Conservation (phyloP, 2,888 invertebrate genomes). For the Pandemis heparana region DNA sequence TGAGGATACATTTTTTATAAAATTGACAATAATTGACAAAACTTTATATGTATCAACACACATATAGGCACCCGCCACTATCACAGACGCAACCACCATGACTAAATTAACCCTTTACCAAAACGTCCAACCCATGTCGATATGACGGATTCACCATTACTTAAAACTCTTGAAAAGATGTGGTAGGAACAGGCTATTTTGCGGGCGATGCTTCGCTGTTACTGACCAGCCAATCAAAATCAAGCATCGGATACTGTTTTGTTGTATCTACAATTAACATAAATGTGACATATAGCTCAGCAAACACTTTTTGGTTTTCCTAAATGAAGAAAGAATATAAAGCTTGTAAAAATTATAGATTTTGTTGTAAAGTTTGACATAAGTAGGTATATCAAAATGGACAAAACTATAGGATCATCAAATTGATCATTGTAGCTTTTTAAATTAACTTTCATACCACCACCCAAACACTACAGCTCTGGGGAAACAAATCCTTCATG, state of each 20-base stretch:
- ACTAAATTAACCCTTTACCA: slow-evolving; percentile 61
- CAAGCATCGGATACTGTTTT: slow-evolving; percentile 85
- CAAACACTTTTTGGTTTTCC: slow-evolving; percentile 32
- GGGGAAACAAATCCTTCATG: slow-evolving; percentile 35
- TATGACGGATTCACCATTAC: slow-evolving; percentile 61
- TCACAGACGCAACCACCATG: slow-evolving; percentile 39
- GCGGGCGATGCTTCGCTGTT: slow-evolving; percentile 76
- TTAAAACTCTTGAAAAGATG: slow-evolving; percentile 66
- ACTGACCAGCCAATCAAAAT: slow-evolving; percentile 85
- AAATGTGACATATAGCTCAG: slow-evolving; percentile 71
- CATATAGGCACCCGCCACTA: slow-evolving; percentile 10
- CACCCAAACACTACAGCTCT: slow-evolving; percentile 35
- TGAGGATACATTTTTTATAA: slow-evolving; percentile 21
- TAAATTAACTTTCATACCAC: slow-evolving; percentile 30
- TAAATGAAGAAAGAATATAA: slow-evolving; percentile 12
- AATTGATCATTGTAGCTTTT: slow-evolving; percentile 18
- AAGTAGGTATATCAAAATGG: slow-evolving; percentile 8
- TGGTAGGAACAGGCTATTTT: slow-evolving; percentile 71
- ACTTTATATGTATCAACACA: background rate
- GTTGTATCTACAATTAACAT: slow-evolving; percentile 85
- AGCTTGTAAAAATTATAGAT: background rate
- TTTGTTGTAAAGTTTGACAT: slow-evolving; percentile 5
- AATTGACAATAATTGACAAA: slow-evolving; percentile 17
- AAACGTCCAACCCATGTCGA: slow-evolving; percentile 57
- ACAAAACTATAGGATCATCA: background rate